Conservation (phyloP, 2,888 invertebrate genomes). For the Stictocephala bisonia region DNA sequence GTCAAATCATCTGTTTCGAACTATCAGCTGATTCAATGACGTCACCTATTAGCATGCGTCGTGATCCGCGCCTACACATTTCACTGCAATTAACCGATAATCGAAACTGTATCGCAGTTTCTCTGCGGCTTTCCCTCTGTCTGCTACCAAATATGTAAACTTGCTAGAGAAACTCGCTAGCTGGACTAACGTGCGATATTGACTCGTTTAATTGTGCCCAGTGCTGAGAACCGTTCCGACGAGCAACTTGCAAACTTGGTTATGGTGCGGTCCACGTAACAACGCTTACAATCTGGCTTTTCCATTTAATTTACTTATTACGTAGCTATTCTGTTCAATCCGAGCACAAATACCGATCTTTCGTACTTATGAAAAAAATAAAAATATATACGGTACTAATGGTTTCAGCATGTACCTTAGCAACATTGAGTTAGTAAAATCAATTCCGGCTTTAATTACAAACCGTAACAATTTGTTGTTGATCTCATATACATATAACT, state of each 20-base stretch:
- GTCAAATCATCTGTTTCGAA: too few relatives aligned
- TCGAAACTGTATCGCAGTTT: slow-evolving; percentile 43
- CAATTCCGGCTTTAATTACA: too few relatives aligned
- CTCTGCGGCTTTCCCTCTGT: slow-evolving; percentile 21
- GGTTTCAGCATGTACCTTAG: too few relatives aligned
- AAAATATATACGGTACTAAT: too few relatives aligned
- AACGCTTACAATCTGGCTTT: background rate
- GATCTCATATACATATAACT: too few relatives aligned
- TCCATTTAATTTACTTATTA: background rate
- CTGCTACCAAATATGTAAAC: slow-evolving; percentile 38
- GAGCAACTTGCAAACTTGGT: too few relatives aligned
- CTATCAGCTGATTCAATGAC: background rate
- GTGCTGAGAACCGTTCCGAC: too few relatives aligned
- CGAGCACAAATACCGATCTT: background rate
- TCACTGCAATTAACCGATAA: slow-evolving; percentile 44
- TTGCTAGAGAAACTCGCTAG: slow-evolving; percentile 33
- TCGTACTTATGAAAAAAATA: too few relatives aligned
- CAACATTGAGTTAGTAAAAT: too few relatives aligned
- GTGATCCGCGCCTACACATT: slow-evolving; percentile 35
- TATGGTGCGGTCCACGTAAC: too few relatives aligned
- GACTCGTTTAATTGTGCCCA: slow-evolving; percentile 14
- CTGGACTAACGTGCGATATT: slow-evolving; percentile 36
- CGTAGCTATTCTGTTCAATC: background rate
- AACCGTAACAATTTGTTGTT: too few relatives aligned
- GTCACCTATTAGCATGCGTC: background rate